A percentile compares a stretch with the other conserved stretches of the same genome.
Evolutionary conservation across 2,888 invertebrate genomes (phyloP).

Genomic region (Oxyteleia sp.): DNA sequence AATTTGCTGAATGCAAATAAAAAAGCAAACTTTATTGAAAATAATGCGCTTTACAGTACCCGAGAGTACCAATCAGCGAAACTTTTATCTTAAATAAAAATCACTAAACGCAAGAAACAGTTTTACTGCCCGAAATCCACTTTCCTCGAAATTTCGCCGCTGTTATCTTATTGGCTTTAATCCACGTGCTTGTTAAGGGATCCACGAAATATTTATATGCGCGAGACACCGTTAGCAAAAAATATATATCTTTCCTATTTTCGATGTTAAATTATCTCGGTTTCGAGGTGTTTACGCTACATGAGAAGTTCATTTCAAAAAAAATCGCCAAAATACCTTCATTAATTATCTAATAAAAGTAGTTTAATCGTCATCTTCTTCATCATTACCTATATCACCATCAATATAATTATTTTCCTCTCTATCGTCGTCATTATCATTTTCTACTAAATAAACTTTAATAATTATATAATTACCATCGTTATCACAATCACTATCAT

Average conservation of each 20-base stretch:
- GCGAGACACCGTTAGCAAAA: conserved; percentile 11
- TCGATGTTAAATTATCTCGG: neutral
- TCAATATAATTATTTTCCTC: too few relatives aligned
- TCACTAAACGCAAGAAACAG: conserved; percentile 32
- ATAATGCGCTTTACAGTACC: conserved; percentile 7
- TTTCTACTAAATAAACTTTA: too few relatives aligned
- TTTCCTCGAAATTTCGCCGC: conserved; percentile 30
- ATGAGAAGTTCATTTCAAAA: too few relatives aligned
- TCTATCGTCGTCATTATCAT: too few relatives aligned
- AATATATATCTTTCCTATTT: conserved; percentile 2
- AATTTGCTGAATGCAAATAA: conserved; percentile 1
- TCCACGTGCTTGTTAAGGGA: conserved; percentile 48
- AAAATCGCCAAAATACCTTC: too few relatives aligned
- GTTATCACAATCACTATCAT: too few relatives aligned
- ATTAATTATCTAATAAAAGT: too few relatives aligned
- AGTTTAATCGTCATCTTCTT: too few relatives aligned
- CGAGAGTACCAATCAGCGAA: conserved; percentile 18
- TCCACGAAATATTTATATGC: conserved; percentile 49
- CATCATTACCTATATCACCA: too few relatives aligned
- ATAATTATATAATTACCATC: too few relatives aligned
- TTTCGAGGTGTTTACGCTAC: too few relatives aligned
- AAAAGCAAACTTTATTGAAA: conserved; percentile 35
- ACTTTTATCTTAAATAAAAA: conserved; percentile 43
- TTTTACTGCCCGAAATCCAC: conserved; percentile 50
- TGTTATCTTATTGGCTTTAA: conserved; percentile 61